A percentile compares a stretch with the other conserved stretches of the same genome.
Conservation (phyloP, 1,140 invertebrate genomes). For the Euschistus heros region DNA sequence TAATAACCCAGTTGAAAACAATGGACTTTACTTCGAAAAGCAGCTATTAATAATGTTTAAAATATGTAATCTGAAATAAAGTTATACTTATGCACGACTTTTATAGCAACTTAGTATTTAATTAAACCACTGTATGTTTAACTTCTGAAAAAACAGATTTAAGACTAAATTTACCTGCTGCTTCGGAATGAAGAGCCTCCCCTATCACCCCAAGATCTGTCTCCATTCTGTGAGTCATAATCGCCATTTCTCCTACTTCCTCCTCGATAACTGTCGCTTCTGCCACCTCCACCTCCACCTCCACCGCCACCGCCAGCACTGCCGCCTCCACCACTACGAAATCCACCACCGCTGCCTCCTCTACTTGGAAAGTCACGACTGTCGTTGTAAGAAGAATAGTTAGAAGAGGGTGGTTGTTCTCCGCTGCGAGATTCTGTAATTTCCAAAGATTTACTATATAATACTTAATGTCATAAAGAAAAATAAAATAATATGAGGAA, state of each 20-base stretch:
- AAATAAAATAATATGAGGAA: too few species aligned
- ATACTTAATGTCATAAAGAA: too few species aligned
- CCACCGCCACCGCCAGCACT: conserved; percentile 24
- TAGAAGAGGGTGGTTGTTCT: background rate
- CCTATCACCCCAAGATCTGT: conserved; percentile 29
- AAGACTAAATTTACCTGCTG: too few species aligned
- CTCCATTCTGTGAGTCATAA: conserved; percentile 38
- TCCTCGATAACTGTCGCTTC: conserved; percentile 27
- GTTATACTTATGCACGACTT: too few species aligned
- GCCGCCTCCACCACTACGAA: conserved; percentile 18
- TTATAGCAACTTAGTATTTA: too few species aligned
- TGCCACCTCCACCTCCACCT: conserved; percentile 37
- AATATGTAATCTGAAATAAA: too few species aligned
- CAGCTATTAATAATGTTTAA: too few species aligned
- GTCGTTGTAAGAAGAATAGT: conserved; percentile 22
- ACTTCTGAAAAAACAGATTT: too few species aligned
- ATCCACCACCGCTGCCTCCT: conserved; percentile 19
- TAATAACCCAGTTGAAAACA: too few species aligned
- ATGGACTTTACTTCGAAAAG: too few species aligned
- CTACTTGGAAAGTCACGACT: conserved; percentile 16
- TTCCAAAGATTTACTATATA: too few species aligned
- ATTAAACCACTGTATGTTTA: too few species aligned
- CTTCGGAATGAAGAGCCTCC: conserved; percentile 15
- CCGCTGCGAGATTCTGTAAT: conserved; percentile 11
- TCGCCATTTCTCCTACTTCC: conserved; percentile 31